Conservation (phyloP, 2,113 vertebrate species). For the Takifugu bimaculatus region DNA sequence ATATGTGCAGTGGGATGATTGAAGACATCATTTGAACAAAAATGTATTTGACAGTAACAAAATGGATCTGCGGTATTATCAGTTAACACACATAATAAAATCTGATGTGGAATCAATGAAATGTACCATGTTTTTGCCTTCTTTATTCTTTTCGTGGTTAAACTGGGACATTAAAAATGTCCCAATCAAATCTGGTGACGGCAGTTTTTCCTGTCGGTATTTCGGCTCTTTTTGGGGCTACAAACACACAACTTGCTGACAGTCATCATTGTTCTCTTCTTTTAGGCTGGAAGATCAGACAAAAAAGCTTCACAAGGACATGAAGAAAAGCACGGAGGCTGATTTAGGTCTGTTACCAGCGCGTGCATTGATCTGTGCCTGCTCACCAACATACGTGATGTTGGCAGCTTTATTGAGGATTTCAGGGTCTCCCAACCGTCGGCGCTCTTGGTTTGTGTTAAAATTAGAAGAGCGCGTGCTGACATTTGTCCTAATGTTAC, state of each 20-base stretch:
- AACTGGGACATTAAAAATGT: too few species aligned
- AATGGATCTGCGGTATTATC: constrained; percentile 54
- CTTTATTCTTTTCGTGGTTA: too few species aligned
- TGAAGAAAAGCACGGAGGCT: constrained; percentile 98
- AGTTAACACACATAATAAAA: constrained; percentile 63
- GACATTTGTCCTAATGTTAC: constrained; percentile 19
- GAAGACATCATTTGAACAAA: constrained; percentile 64
- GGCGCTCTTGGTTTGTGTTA: constrained; percentile 19
- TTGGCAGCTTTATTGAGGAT: constrained; percentile 50
- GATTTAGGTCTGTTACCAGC: constrained; percentile 81
- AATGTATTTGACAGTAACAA: constrained; percentile 62
- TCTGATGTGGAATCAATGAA: constrained; percentile 64
- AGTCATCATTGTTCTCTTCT: constrained; percentile 18
- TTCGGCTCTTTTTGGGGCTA: neutral
- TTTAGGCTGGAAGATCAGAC: constrained; percentile 96
- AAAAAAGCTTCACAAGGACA: constrained; percentile 96
- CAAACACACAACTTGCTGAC: constrained; percentile 12
- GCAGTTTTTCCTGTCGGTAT: neutral
- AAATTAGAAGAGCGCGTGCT: constrained; percentile 20
- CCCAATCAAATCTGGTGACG: too few species aligned
- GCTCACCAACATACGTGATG: constrained; percentile 48
- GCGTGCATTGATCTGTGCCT: constrained; percentile 55
- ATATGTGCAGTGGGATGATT: constrained; percentile 66
- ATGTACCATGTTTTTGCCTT: too few species aligned
- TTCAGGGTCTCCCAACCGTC: constrained; percentile 25